These are phyloP conservation scores for Alcedo quadribrachys DNA, from an alignment of 2,797 vertebrate genomes.

Conservation along the genomic window DNA sequence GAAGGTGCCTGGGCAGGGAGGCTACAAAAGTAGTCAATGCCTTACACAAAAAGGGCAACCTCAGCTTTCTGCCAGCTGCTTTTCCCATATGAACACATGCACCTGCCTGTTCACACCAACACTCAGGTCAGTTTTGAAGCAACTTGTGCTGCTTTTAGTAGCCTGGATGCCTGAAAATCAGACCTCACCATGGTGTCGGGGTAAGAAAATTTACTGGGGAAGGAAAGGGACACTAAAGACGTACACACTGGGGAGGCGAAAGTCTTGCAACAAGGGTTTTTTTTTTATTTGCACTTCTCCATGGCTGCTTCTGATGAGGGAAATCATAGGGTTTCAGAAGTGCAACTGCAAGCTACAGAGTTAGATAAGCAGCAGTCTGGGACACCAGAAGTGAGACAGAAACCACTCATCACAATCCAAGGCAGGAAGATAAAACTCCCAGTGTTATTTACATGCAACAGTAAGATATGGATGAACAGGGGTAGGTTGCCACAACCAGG, in stretches of 20 bases:
- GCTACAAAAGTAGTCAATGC: too few relatives aligned
- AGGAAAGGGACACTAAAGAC: background rate
- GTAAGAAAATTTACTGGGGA: background rate
- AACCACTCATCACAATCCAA: background rate
- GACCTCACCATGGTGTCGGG: background rate
- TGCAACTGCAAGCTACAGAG: background rate
- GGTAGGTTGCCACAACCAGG: background rate
- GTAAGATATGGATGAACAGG: background rate
- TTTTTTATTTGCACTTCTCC: background rate
- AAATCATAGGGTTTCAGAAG: background rate
- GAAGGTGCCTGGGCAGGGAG: background rate
- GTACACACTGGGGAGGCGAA: background rate
- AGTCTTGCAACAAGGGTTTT: background rate
- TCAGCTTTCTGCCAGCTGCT: background rate
- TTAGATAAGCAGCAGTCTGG: background rate
- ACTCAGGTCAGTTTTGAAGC: fast-evolving
- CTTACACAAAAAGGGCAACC: background rate
- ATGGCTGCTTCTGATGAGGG: background rate
- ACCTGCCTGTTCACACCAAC: background rate
- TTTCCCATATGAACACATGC: background rate
- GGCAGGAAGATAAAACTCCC: background rate
- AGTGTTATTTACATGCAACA: background rate
- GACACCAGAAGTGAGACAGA: background rate
- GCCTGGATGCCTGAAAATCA: background rate
- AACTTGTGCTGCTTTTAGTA: fast-evolving